Evolutionary conservation across 2,888 invertebrate species (phyloP), one percentile per base, ranked within the genome.

Genomic region (Leucophora obtusa): DNA sequence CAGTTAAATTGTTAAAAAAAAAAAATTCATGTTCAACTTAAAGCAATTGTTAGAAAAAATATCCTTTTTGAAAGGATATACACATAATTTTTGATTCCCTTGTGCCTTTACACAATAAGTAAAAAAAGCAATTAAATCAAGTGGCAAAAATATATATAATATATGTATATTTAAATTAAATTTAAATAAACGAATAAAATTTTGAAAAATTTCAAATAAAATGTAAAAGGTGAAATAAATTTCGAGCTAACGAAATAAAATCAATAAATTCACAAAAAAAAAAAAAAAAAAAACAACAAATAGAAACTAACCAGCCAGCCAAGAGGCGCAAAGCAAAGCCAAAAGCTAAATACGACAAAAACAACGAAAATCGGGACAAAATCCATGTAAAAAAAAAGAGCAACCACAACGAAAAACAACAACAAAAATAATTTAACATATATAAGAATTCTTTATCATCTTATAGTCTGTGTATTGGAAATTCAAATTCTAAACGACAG

Each of bases 341-440:
- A 82, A 77, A 69, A 78, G 69, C 75, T 81, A 81, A 79, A 79
- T 70, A 63, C 78, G 62, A 77, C 79, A 77, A 76, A 54, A 50
- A 83, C 82, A 82, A 84, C 82, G 82, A 83, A 83, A n/a, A 83
- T 80, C 80, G 82, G 82, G 73, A 83, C 82, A 81, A 78, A 74
- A 68, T 77, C 71, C 71, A 71, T 66, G 14, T 58, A 63, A 70
- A 69, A 75, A n/a, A 53, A 72, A 77, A 56, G 9, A 74, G 51
- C 66, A 76, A 75, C 51, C 60, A 76, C 75, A 78, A 82, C 62
- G 78, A 81, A 79, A 74, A 21, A 21, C 21, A 28, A 70, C 69
- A 70, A 68, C 79, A 62, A 69, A 15, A 77, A 62, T 21, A 72
- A 56, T 47, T 54, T 9, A 38, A 63, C 50, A 60, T 60, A 72